Conservation (phyloP, 2,888 invertebrate genomes). For the Blera fallax region DNA sequence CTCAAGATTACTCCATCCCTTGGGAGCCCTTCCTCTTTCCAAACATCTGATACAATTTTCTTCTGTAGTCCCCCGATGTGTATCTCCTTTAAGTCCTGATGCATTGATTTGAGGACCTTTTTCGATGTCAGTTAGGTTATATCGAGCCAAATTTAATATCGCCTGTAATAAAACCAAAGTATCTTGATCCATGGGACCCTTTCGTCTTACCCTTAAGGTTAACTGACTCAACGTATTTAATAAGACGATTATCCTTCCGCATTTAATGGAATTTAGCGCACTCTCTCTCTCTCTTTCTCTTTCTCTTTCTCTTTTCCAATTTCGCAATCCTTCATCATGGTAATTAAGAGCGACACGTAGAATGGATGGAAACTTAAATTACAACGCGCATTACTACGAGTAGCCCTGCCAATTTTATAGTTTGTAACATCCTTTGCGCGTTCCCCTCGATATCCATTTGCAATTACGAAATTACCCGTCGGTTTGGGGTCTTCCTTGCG, state of each 20-base stretch:
- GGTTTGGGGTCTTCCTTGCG: not conserved
- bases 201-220: not conserved
- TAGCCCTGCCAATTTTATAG: slow-evolving; percentile 2
- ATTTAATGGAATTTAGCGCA: not conserved
- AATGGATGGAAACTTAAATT: slow-evolving; percentile 30
- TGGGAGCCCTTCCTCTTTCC: too few relatives aligned
- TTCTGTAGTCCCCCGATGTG: too few relatives aligned
- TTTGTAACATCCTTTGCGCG: not conserved
- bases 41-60: too few relatives aligned
- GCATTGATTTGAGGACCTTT: too few relatives aligned
- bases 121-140: too few relatives aligned
- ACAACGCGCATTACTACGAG: slow-evolving; percentile 6
- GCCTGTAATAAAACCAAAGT: not conserved
- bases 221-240: not conserved
- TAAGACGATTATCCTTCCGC: not conserved
- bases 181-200: not conserved
- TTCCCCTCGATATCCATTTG: slow-evolving; percentile 9
- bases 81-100: too few relatives aligned
- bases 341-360: slow-evolving; percentile 40
- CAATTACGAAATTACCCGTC: slow-evolving; percentile 30
- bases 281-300: not conserved
- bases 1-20: too few relatives aligned
- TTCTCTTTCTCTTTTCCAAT: not conserved
- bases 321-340: not conserved
- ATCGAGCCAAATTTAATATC: too few relatives aligned